phyloP scores from a whole-genome alignment of 2,797 vertebrate genomes.

The Acanthurus tractus region DNA sequence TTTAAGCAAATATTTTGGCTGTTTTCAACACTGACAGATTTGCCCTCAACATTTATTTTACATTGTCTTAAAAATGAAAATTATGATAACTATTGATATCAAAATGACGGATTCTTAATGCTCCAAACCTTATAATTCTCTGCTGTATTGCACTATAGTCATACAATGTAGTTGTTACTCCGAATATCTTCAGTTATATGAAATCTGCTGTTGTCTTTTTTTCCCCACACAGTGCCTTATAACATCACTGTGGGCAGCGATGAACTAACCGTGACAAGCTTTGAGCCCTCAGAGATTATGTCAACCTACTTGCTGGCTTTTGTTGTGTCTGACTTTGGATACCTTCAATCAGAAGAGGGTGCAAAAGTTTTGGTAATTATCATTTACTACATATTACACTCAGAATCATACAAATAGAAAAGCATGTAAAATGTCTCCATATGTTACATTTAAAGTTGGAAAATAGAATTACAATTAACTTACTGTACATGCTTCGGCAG shows the following conservation, averaged over 20 bases:
- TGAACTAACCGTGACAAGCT: constrained; percentile 70
- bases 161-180: not conserved
- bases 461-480: not conserved
- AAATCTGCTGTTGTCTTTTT: not conserved
- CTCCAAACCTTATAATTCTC: not conserved
- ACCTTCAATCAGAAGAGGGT: fast-evolving
- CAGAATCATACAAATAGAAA: not conserved
- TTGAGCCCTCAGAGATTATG: constrained; percentile 88
- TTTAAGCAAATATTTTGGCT: no score
- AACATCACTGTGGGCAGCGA: fast-evolving
- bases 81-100: not conserved
- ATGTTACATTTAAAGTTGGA: not conserved
- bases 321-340: constrained; percentile 87
- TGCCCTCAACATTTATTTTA: no score
- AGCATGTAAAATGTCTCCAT: not conserved
- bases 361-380: constrained; percentile 74
- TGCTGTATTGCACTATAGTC: not conserved
- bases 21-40: no score
- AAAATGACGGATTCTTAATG: not conserved
- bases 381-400: not conserved
- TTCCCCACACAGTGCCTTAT: constrained; percentile 57
- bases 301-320: constrained; percentile 95
- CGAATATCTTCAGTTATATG: not conserved
- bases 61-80: no score
- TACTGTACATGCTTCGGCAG: not conserved